Percentiles rank a stretch among this genome's conserved stretches.
Evolutionary conservation across 1,140 invertebrate genomes (phyloP).

Genomic region (Notospermus geniculatus): DNA sequence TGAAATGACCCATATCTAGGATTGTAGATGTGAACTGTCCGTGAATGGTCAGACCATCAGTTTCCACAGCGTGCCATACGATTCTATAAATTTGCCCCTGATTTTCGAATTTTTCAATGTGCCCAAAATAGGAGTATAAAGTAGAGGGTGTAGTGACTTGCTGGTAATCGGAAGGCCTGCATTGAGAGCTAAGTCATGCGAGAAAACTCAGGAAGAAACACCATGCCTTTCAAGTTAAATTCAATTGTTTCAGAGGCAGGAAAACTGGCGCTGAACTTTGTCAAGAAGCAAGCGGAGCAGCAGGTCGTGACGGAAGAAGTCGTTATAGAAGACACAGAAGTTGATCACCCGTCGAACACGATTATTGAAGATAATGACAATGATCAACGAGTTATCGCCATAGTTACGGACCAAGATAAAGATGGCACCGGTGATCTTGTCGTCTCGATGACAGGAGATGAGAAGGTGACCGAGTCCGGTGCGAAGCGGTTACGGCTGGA

Average conservation of each 20-base stretch:
- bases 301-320: neutral
- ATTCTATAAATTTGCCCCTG: neutral
- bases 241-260: conserved; percentile 62
- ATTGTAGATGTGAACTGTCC: too few species aligned
- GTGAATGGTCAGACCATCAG: conserved; percentile 13
- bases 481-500: conserved; percentile 8
- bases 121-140: too few species aligned
- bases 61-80: neutral
- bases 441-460: neutral
- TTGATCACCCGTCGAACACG: neutral
- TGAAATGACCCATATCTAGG: too few species aligned
- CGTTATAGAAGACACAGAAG: conserved; percentile 8
- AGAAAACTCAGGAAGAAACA: too few species aligned
- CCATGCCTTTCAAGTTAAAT: conserved; percentile 9
- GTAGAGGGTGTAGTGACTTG: too few species aligned
- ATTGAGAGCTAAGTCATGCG: conserved; percentile 4
- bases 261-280: conserved; percentile 68
- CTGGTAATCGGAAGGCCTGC: neutral
- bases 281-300: conserved; percentile 26
- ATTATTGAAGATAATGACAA: neutral
- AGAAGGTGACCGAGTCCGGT: neutral
- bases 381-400: conserved; percentile 39
- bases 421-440: neutral
- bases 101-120: too few species aligned
- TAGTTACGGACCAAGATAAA: conserved; percentile 30